Evolutionary conservation across 2,888 invertebrate genomes (phyloP).

Genomic region (Hemaris fuciformis): DNA sequence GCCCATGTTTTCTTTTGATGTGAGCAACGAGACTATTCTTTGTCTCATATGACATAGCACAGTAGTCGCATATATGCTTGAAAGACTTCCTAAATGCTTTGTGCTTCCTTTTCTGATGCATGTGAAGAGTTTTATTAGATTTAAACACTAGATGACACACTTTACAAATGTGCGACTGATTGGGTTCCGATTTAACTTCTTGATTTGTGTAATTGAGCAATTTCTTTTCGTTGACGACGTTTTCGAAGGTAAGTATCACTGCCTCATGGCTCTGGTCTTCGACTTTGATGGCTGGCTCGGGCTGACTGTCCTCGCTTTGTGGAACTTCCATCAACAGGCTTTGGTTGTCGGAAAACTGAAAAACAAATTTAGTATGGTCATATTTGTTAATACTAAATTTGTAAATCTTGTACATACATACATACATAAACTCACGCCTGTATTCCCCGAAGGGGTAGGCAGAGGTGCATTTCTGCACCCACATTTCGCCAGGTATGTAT

Average conservation of each 20-base stretch:
- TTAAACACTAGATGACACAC: slow-evolving; percentile 71
- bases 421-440: too few relatives aligned
- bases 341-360: slow-evolving; percentile 60
- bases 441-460: too few relatives aligned
- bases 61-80: slow-evolving; percentile 63
- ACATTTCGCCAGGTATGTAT: too few relatives aligned
- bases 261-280: slow-evolving; percentile 60
- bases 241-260: slow-evolving; percentile 63
- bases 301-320: slow-evolving; percentile 49
- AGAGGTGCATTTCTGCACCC: too few relatives aligned
- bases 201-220: slow-evolving; percentile 22
- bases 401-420: too few relatives aligned
- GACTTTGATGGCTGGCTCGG: slow-evolving; percentile 54
- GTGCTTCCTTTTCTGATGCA: slow-evolving; percentile 68
- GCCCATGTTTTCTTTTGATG: slow-evolving; percentile 67
- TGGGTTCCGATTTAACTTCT: slow-evolving; percentile 17
- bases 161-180: slow-evolving; percentile 52
- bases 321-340: slow-evolving; percentile 48
- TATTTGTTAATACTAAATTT: too few relatives aligned
- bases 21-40: slow-evolving; percentile 69
- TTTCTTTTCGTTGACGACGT: slow-evolving; percentile 49
- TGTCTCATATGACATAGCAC: slow-evolving; percentile 67
- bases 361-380: slow-evolving; percentile 18
- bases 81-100: slow-evolving; percentile 56
- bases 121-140: slow-evolving; percentile 55